phyloP scores from a whole-genome alignment of 2,797 vertebrate genomes.

The Smutsia temminckii region DNA sequence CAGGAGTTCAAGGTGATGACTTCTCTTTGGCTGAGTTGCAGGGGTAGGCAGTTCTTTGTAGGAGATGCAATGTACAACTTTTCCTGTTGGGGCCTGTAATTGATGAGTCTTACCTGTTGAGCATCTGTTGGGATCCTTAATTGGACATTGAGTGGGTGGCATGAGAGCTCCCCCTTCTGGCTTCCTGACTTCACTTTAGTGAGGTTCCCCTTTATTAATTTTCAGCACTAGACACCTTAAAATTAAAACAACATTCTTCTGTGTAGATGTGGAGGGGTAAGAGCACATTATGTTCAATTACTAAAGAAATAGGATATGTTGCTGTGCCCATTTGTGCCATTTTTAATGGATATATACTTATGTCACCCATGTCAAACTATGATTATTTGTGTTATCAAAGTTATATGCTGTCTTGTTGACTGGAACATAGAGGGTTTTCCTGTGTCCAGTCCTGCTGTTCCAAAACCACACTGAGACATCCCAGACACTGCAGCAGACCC shows the following conservation, averaged over 20 bases:
- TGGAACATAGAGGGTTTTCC: not conserved
- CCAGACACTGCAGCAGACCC: not conserved
- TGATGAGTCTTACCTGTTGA: not conserved
- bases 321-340: not conserved
- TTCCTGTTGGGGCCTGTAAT: too few relatives aligned
- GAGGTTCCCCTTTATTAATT: not conserved
- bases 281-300: not conserved
- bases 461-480: too few relatives aligned
- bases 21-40: not conserved
- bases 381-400: not conserved
- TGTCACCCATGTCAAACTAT: not conserved
- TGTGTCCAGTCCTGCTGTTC: not conserved
- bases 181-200: not conserved
- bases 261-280: not conserved
- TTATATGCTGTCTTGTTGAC: not conserved
- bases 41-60: not conserved
- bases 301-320: not conserved
- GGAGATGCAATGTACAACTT: not conserved
- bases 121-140: too few relatives aligned
- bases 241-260: not conserved
- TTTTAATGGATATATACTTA: not conserved
- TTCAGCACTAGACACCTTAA: not conserved
- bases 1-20: not conserved
- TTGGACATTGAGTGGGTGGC: not conserved
- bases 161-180: not conserved